Conservation (phyloP, 37 sponge, comb jelly and placozoan species). For the Ianthella basta region DNA sequence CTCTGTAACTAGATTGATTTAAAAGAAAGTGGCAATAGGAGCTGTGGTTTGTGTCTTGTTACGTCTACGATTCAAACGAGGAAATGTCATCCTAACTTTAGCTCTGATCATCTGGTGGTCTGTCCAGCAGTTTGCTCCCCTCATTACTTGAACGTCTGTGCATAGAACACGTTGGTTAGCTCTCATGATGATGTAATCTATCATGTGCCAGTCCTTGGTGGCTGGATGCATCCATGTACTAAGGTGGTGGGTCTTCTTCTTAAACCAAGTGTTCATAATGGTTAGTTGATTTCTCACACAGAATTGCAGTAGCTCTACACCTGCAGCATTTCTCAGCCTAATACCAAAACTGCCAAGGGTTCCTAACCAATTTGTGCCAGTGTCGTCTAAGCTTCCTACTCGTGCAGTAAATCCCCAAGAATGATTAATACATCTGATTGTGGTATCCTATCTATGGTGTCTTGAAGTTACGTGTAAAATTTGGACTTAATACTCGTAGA, state of each 20-base stretch:
- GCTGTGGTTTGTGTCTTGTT: background rate
- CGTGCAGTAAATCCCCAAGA: too few relatives aligned
- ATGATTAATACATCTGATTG: constrained; percentile 3
- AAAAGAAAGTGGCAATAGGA: constrained; percentile 5
- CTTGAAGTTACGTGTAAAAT: constrained; percentile 20
- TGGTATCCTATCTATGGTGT: constrained; percentile 18
- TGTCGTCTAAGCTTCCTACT: constrained; percentile 1
- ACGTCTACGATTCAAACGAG: background rate
- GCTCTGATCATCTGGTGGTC: constrained; percentile 37
- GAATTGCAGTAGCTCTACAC: constrained; percentile 10
- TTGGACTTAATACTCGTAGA: background rate
- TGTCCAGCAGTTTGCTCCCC: constrained; percentile 19
- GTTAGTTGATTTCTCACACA: constrained; percentile 22
- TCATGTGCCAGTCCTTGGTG: constrained; percentile 35
- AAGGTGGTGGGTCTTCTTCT: constrained; percentile 12
- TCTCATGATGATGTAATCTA: constrained; percentile 28
- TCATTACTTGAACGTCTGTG: constrained; percentile 31
- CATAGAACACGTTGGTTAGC: background rate
- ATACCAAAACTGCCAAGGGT: background rate
- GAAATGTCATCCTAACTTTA: background rate
- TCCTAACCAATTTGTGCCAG: background rate
- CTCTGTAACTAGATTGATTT: background rate
- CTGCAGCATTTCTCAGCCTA: background rate
- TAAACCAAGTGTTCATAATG: constrained; percentile 37
- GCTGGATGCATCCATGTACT: constrained; percentile 36